Evolutionary conservation across 2,888 invertebrate genomes (phyloP).

Genomic region (Aplocera efformata): DNA sequence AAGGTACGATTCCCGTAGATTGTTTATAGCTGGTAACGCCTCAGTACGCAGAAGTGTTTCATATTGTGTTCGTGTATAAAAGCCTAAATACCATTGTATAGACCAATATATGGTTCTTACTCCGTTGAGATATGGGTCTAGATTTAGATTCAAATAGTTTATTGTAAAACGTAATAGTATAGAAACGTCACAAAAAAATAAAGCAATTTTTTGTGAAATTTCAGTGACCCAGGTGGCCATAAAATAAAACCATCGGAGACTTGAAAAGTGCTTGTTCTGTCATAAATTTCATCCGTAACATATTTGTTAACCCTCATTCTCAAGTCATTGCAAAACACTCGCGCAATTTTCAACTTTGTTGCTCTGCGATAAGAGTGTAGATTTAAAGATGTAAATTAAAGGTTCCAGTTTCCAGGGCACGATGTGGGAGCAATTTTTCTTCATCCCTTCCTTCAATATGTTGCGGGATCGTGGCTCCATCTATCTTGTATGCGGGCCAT

Average conservation of each 20-base stretch:
- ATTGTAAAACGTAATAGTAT: too few relatives aligned
- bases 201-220: too few relatives aligned
- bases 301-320: constrained; percentile 50
- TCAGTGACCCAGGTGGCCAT: constrained; percentile 18
- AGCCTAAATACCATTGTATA: too few relatives aligned
- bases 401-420: constrained; percentile 54
- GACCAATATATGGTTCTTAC: too few relatives aligned
- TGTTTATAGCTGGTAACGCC: too few relatives aligned
- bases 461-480: constrained; percentile 57
- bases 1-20: too few relatives aligned
- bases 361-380: constrained; percentile 29
- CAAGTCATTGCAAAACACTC: constrained; percentile 27
- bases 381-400: constrained; percentile 47
- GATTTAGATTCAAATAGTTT: too few relatives aligned
- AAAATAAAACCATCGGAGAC: constrained; percentile 17
- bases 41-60: too few relatives aligned
- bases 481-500: constrained; percentile 60
- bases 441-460: constrained; percentile 65
- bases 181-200: too few relatives aligned
- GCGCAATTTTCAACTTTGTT: constrained; percentile 25
- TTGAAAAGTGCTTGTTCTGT: constrained; percentile 39
- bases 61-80: too few relatives aligned
- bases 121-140: too few relatives aligned
- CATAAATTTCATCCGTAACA: constrained; percentile 50
- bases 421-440: constrained; percentile 63